Evolutionary conservation across 2,888 invertebrate species (phyloP).

Genomic region (Mellilla xanthometata): DNA sequence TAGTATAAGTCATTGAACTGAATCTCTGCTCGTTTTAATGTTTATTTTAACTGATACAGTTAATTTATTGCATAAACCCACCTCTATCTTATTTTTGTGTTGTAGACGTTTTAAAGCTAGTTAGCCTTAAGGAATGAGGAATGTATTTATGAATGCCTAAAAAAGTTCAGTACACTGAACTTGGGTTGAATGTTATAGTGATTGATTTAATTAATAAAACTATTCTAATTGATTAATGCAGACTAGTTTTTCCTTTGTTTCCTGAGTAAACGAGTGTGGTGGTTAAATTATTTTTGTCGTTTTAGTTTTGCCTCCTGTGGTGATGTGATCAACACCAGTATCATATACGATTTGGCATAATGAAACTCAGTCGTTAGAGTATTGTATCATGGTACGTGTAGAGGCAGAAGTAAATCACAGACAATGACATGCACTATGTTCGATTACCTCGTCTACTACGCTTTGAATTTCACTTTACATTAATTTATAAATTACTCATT

Average conservation of each 20-base stretch:
- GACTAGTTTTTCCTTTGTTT: slow-evolving; percentile 22
- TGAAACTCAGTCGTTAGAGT: slow-evolving; percentile 40
- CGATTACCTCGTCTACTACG: slow-evolving; percentile 36
- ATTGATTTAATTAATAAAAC: slow-evolving; percentile 27
- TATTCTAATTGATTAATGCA: slow-evolving; percentile 15
- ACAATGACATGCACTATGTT: slow-evolving; percentile 3
- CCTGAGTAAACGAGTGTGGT: slow-evolving; percentile 2
- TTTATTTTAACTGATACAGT: slow-evolving; percentile 27
- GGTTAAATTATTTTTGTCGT: slow-evolving; percentile 46
- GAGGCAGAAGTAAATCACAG: slow-evolving; percentile 39
- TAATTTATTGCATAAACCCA: slow-evolving; percentile 67
- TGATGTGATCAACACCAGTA: slow-evolving; percentile 60
- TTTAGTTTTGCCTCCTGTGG: slow-evolving; percentile 78
- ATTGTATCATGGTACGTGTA: slow-evolving; percentile 43
- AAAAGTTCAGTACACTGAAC: slow-evolving; percentile 8
- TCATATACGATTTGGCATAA: slow-evolving; percentile 37
- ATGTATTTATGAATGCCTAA: slow-evolving; percentile 1
- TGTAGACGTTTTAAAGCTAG: slow-evolving; percentile 26
- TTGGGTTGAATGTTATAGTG: slow-evolving; percentile 5
- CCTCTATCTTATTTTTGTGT: slow-evolving; percentile 54
- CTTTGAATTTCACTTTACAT: slow-evolving; percentile 31
- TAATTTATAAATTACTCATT: no score
- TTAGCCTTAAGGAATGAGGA: slow-evolving; percentile 28
- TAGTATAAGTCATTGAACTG: slow-evolving; percentile 28
- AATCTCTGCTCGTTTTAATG: slow-evolving; percentile 66